Base-by-base conservation (phyloP, 2,888 invertebrate genomes). In the Tenthredo notha region DNA sequence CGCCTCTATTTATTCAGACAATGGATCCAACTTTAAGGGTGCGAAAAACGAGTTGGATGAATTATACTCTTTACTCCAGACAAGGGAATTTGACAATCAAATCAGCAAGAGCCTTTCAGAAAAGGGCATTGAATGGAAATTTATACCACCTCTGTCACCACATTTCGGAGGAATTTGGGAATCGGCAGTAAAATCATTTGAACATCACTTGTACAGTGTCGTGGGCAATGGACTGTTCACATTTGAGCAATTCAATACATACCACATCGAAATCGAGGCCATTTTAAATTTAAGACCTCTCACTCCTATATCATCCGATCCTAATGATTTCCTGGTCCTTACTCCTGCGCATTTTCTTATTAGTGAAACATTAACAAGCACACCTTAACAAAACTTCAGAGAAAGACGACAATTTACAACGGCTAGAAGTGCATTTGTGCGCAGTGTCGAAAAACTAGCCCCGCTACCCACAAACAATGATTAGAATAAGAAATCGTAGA, bases 21-120 rank as follows among this genome's bases (percentile, higher is more conserved):
- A 90, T 77, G 91, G 90, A 0, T 89, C 89, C 0, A 92, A 91
- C 80, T 92, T 92, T 84, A 86, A 90, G 1, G 92, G 91, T 6
- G 91, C 91, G 6, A 86, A 88, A 15, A 88, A 88, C 6, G 86
- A 89, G 70, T 78, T 91, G 1, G 82, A 85, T 25, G 88, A 89
- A 72, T 37, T 89, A 1, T 50, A 75, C 10, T 10, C 33, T 0
- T n/a, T 78, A 37, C 4, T 75, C 10, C 6, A 37, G 0, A 29
- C 54, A 9, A 75, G 47, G 0, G 58, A 78, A 21, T 58, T 37
- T 6, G 12, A 37, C 33, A 15, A 54, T 12, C 12, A 78, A 58
- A 9, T 77, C 4, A 37, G 18, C 12, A 37, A 29, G 1, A 37
- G 10, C 40, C 58, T 84, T 1, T 1, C 40, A 0, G 58, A 74